Evolutionary conservation across 35 echinoderm and acorn worm genomes (phyloP).

Genomic region (Anneissia japonica): DNA sequence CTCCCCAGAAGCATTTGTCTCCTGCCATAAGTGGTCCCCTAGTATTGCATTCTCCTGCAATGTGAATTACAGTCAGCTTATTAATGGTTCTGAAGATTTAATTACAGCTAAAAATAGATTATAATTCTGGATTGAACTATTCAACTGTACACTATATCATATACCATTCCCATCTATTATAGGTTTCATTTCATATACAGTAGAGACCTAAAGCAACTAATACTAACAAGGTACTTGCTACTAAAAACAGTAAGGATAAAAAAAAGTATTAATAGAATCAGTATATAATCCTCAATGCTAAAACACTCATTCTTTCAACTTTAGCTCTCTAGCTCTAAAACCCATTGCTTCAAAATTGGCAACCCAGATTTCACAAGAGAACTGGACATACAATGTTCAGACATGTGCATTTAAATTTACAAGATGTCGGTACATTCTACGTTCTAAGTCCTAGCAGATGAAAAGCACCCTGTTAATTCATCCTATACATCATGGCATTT

Average conservation of each 20-base stretch:
- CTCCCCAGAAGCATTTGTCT: slow-evolving; percentile 95
- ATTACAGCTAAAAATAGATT: background rate
- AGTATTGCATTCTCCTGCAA: slow-evolving; percentile 84
- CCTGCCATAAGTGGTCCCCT: slow-evolving; percentile 92
- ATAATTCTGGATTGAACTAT: background rate
- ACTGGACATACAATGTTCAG: too few species aligned
- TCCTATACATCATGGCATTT: too few species aligned
- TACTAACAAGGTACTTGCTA: background rate
- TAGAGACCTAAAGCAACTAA: background rate
- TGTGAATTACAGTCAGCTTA: background rate
- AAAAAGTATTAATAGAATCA: too few species aligned
- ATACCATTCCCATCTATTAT: background rate
- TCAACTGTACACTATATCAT: background rate
- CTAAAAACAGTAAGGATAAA: background rate
- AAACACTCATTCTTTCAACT: too few species aligned
- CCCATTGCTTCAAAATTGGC: too few species aligned
- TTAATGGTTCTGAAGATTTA: background rate
- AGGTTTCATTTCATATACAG: background rate
- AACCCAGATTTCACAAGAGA: too few species aligned
- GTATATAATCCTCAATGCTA: too few species aligned
- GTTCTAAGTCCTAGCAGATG: too few species aligned
- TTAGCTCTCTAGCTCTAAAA: too few species aligned
- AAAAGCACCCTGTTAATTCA: too few species aligned
- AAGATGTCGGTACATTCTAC: too few species aligned
- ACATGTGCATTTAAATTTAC: too few species aligned